phyloP scores from a whole-genome alignment of 2,113 vertebrate genomes.

The Phrynosoma platyrhinos region DNA sequence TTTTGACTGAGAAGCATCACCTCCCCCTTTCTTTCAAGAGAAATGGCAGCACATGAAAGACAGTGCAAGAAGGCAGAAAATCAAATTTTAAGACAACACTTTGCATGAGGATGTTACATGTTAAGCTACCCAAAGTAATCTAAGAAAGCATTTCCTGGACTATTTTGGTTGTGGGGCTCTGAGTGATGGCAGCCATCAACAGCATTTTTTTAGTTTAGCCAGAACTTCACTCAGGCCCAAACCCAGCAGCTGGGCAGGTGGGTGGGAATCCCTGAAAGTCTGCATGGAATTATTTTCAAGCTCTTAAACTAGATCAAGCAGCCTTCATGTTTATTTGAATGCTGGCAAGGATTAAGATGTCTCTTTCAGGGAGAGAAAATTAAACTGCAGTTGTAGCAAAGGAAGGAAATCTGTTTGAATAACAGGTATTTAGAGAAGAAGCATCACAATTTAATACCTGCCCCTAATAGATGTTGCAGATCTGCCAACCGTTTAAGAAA shows the following conservation, averaged over 20 bases:
- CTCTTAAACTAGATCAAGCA: neutral
- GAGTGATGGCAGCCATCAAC: no score
- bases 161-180: neutral
- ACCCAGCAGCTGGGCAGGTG: neutral
- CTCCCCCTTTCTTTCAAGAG: no score
- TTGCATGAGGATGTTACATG: neutral
- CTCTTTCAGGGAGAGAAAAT: slow-evolving; percentile 45
- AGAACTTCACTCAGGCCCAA: neutral
- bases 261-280: neutral
- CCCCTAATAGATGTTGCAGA: neutral
- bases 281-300: neutral
- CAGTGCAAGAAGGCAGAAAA: no score
- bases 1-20: no score
- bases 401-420: neutral
- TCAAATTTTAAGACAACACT: neutral
- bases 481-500: neutral
- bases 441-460: neutral
- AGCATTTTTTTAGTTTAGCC: neutral
- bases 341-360: neutral
- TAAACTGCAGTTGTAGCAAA: slow-evolving; percentile 39
- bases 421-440: slow-evolving; percentile 23
- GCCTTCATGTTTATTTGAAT: neutral
- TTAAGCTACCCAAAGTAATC: no score
- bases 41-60: no score
- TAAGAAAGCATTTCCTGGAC: neutral